A percentile compares a stretch with the other conserved stretches of the same genome.
These are phyloP conservation scores for Aspiorhynchus laticeps DNA, from an alignment of 2,113 vertebrate species.

Conservation along the genomic window DNA sequence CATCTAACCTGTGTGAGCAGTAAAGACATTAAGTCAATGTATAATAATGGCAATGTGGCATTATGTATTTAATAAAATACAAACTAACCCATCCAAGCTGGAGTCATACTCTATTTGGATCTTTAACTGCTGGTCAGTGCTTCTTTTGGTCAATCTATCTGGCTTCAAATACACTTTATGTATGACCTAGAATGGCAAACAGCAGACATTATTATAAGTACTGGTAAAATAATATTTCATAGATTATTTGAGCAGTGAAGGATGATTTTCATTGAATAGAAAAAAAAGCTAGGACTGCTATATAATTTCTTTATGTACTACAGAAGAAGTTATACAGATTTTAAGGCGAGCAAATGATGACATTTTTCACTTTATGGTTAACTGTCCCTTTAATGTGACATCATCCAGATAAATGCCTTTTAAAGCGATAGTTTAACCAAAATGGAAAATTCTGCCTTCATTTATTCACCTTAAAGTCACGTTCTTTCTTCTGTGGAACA, in stretches of 20 bases:
- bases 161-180: slow-evolving; percentile 84
- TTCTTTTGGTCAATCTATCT: slow-evolving; percentile 84
- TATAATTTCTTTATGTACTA: neutral
- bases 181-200: slow-evolving; percentile 76
- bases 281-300: neutral
- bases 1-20: slow-evolving; percentile 76
- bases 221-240: neutral
- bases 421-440: neutral
- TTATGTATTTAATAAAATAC: neutral
- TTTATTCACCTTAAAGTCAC: neutral
- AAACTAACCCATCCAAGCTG: slow-evolving; percentile 89
- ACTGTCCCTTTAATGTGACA: neutral
- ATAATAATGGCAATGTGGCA: neutral
- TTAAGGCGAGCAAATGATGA: neutral
- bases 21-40: slow-evolving; percentile 19
- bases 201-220: neutral
- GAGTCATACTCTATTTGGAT: slow-evolving; percentile 88
- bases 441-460: neutral
- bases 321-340: neutral
- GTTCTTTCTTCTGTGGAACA: neutral
- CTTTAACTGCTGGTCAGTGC: slow-evolving; percentile 83
- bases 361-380: neutral
- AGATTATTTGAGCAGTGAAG: neutral
- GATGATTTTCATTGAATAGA: neutral
- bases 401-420: neutral